Conservation (phyloP, 2,888 invertebrate genomes). For the Drosophila kuntzei region DNA sequence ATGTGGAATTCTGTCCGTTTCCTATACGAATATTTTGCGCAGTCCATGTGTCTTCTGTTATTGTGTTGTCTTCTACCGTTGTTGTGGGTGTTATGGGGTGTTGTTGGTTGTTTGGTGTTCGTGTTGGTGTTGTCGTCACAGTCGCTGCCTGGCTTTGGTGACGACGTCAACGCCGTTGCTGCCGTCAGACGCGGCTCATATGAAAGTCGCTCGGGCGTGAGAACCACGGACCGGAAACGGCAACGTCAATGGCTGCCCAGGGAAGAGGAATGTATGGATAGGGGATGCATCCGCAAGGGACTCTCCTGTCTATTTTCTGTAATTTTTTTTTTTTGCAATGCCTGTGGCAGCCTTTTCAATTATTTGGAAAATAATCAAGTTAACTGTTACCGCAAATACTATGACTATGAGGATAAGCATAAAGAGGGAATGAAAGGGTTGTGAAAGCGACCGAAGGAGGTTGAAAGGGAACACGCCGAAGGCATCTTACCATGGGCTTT, state of each 20-base stretch:
- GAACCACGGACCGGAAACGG: constrained; percentile 51
- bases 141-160: constrained; percentile 48
- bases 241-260: constrained; percentile 27
- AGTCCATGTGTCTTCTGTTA: constrained; percentile 39
- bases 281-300: constrained; percentile 28
- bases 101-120: constrained; percentile 28
- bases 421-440: neutral
- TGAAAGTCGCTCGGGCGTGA: constrained; percentile 43
- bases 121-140: constrained; percentile 67
- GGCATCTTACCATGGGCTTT: neutral
- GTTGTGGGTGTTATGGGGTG: constrained; percentile 19
- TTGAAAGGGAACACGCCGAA: neutral
- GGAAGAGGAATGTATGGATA: neutral
- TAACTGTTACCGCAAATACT: constrained; percentile 69
- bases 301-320: constrained; percentile 39
- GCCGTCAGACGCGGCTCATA: constrained; percentile 47
- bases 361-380: constrained; percentile 81
- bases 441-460: neutral
- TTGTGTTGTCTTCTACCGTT: constrained; percentile 8
- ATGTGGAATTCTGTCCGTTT: constrained; percentile 18
- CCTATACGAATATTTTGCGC: constrained; percentile 51
- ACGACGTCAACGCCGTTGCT: constrained; percentile 60
- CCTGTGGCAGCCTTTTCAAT: constrained; percentile 75
- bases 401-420: neutral
- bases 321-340: constrained; percentile 65